Base-by-base conservation (phyloP, 2,113 vertebrate genomes). In the Serinus canaria region DNA sequence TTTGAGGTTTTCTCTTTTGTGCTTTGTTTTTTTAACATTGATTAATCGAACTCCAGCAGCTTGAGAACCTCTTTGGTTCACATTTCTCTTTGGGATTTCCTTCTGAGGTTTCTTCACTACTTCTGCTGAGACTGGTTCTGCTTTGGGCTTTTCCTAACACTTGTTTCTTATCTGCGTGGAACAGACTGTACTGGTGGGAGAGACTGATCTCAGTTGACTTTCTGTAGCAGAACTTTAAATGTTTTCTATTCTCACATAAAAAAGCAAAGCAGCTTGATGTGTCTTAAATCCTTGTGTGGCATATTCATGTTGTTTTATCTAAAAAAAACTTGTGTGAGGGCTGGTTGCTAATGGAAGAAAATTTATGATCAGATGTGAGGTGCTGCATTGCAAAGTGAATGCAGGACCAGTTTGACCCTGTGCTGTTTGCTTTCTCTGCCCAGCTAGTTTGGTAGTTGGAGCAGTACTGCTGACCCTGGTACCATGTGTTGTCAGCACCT, bases 241-340 rank as follows among this genome's bases (percentile, higher is more conserved):
- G 69, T 84, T 96, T 96, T 96, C 86, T 96, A n/a, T 81, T 95
- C 60, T 84, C 58, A 92, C 58, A 79, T 96, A 89, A 96, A 93
- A 92, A 33, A 92, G 49, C 92, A 69, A 72, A 64, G 62, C 0
- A 1, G 44, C n/a, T 87, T 78, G 31, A 35, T 78, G 44, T 58
- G 68, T 89, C 87, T 63, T 59, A 56, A 92, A 41, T 83, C 47
- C 37, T 43, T 20, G 31, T 90, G 68, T 90, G 72, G 52, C 1
- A 3, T 70, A 9, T 56, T 88, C 1, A 0, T 89, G 68, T 3
- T 73, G 49, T 47, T 81, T 60, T 37, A 1, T 28, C 41, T 64
- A 39, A 73, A 83, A 15, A 52, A 55, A 62, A 27, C 41, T 79
- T 18, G 27, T 37, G 66, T 69, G 74, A 31, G 2, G 18, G 70